A percentile compares a stretch with the other conserved stretches of the same genome.
phyloP scores from a whole-genome alignment of 2,888 invertebrate genomes.

The Nezara viridula region DNA sequence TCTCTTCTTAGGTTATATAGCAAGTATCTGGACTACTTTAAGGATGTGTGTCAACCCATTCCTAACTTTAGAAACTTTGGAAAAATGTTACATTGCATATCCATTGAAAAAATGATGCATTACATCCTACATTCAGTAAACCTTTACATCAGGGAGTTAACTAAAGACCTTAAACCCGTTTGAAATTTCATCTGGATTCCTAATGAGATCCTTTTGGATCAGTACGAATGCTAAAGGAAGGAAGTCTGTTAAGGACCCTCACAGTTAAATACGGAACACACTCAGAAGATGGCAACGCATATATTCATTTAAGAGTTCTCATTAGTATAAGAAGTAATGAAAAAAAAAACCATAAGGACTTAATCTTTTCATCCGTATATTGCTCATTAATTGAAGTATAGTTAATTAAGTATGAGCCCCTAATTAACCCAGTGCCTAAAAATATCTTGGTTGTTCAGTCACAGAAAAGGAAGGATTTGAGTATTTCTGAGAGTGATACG shows the following conservation, averaged over 20 bases:
- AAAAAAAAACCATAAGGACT: not conserved
- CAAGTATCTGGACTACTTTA: too few relatives aligned
- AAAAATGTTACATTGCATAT: too few relatives aligned
- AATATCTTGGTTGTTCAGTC: not conserved
- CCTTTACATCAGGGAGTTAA: not conserved
- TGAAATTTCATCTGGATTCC: not conserved
- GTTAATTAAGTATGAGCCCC: not conserved
- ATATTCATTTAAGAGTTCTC: not conserved
- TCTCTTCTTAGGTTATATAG: too few relatives aligned
- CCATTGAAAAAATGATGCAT: too few relatives aligned
- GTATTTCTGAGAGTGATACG: not conserved
- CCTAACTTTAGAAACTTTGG: too few relatives aligned
- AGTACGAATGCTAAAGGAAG: not conserved
- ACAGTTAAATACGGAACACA: not conserved
- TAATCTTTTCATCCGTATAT: not conserved
- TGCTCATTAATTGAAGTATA: not conserved
- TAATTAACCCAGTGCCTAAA: not conserved
- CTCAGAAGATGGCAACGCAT: not conserved
- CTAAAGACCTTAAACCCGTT: not conserved
- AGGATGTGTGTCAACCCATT: too few relatives aligned
- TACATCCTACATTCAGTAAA: too few relatives aligned
- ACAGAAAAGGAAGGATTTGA: not conserved
- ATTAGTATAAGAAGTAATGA: not conserved
- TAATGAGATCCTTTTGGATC: not conserved
- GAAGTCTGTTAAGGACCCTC: not conserved